Evolutionary conservation across 2,113 vertebrate species (phyloP), one percentile per base, ranked within the genome.

Genomic region (Daphoenositta chrysoptera): DNA sequence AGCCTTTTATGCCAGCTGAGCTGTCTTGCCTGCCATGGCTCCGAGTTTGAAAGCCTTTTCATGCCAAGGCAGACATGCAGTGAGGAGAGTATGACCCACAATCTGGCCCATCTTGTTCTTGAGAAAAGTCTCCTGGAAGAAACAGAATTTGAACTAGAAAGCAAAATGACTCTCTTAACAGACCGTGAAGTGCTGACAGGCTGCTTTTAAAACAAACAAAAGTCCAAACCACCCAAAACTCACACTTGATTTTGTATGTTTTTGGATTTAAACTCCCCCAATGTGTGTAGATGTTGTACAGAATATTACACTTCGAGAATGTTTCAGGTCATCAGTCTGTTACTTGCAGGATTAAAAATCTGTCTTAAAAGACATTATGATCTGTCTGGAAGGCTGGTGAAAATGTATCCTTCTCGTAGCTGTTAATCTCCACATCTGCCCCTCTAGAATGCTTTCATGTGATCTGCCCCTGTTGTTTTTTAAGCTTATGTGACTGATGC

Each of bases 371-470:
- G 85, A 84, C 65, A 68, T 63, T 83, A 60, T 83, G 92, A 75
- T 88, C 90, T 95, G 85, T 95, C 96, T 95, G 90, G 64, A 83
- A 87, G 88, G 60, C 56, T 5, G 11, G 40, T 94, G 96, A 92
- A 97, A 97, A 89, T 57, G 53, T 96, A 95, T 96, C 93, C 93
- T 84, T 90, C 92, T 95, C 27, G 1, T 86, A 94, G 83, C 27
- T 92, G 51, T 91, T 96, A 96, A 96, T 96, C 96, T 96, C 80
- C 48, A 94, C 83, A 92, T 95, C 94, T 96, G 83, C 68, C 88
- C 64, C 45, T 81, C 47, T 40, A 95, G 93, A 97, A 96, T 82
- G 92, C 96, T 96, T 97, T 97, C 90, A 96, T 96, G 90, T 96
- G 76, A 95, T 93, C 72, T 88, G 53, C 76, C 64, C n/a, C 13